Percentiles rank a stretch among this genome's conserved stretches.
Conservation (phyloP, 2,888 invertebrate species). For the Seira ritae region DNA sequence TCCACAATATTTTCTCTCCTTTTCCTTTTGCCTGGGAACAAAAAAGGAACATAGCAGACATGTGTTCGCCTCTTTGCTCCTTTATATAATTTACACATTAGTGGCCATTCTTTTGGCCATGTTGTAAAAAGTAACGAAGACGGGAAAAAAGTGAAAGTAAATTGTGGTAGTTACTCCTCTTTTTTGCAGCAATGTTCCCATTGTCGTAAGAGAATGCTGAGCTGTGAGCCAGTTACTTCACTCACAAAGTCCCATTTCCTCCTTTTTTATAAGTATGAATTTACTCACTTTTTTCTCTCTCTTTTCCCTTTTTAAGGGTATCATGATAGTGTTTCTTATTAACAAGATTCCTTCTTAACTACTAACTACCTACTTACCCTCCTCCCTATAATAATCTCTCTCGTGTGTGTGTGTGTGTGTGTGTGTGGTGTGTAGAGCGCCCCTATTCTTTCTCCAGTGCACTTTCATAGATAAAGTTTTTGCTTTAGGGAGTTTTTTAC, state of each 20-base stretch:
- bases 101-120: neutral
- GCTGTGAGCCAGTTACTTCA: too few species aligned
- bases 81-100: constrained; percentile 40
- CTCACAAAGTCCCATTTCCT: constrained; percentile 5
- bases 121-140: constrained; percentile 22
- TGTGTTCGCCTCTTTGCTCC: constrained; percentile 8
- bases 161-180: constrained; percentile 17
- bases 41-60: neutral
- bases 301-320: constrained; percentile 1
- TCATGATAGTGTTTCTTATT: constrained; percentile 6
- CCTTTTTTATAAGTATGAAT: neutral
- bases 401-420: neutral
- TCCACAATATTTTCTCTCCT: neutral
- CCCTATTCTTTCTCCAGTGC: constrained; percentile 15
- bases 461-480: constrained; percentile 58
- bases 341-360: too few species aligned
- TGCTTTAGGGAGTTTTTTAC: constrained; percentile 60
- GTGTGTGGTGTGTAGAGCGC: neutral
- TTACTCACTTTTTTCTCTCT: neutral
- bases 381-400: neutral
- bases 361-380: too few species aligned
- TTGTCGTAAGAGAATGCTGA: neutral
- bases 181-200: neutral
- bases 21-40: too few species aligned
- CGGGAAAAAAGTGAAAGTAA: constrained; percentile 48